Evolutionary conservation across 2,113 vertebrate genomes (phyloP), one percentile per base, ranked within the genome.

Genomic region (Crypturellus undulatus): DNA sequence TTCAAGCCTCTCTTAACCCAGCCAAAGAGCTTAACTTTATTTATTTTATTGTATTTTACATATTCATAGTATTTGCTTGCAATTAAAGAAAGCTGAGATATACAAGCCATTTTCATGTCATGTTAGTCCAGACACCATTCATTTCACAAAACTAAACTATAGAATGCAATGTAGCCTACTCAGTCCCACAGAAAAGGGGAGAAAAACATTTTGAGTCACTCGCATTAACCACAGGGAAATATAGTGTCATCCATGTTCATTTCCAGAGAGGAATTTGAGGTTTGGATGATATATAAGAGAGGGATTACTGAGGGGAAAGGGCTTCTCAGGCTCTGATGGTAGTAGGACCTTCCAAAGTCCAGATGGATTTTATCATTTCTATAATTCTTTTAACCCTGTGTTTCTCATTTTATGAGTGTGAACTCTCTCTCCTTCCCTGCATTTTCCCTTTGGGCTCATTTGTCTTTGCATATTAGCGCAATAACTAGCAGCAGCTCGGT

Each of bases 261-360:
- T 95, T 91, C 76, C 85, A 96, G 82, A 65, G 82, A 94, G 64
- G 87, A 95, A 94, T 97, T 90, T 96, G 95, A 92, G 93, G 91
- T 88, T 96, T 96, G 90, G 92, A 95, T 88, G 51, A 86, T 65
- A 91, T 1, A 80, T 84, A 90, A 75, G 60, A 52, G 49, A 85
- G 56, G 82, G 93, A 91, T 93, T 95, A 88, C 51, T 84, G 82
- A 36, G 54, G 62, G 52, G 64, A 65, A 91, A 90, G 87, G 85
- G 90, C 76, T 95, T 94, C 92, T 73, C 93, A 95, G 87, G 76
- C 43, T 90, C 47, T 86, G 60, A 65, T 85, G 60, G 47, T 75
- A 68, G 54, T 60, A 87, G 24, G 54, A 89, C 79, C 64, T 85
- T 95, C 93, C 76, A 80, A 78, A 87, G 77, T 59, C 24, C 73